phyloP scores from a whole-genome alignment of 2,797 vertebrate genomes.

The Taeniopygia guttata region DNA sequence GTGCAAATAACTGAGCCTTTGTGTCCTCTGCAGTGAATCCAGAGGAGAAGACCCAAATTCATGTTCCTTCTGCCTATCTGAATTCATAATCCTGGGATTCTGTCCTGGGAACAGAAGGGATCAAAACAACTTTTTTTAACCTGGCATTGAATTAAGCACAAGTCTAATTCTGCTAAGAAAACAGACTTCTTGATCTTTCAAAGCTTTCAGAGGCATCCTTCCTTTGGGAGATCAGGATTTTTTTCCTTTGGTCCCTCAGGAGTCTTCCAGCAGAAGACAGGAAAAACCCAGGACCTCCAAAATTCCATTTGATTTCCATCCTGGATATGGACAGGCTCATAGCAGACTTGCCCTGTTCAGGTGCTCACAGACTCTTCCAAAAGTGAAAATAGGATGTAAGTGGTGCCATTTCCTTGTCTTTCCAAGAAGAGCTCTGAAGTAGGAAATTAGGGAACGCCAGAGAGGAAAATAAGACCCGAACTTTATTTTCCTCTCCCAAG shows the following conservation, averaged over 20 bases:
- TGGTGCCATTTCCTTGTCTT: neutral
- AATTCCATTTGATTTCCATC: neutral
- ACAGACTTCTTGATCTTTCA: neutral
- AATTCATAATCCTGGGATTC: neutral
- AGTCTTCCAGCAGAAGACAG: neutral
- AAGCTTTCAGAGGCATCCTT: neutral
- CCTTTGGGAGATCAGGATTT: neutral
- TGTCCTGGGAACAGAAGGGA: neutral
- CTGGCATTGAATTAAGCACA: neutral
- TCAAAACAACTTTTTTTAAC: neutral
- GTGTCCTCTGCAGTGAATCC: neutral
- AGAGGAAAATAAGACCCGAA: neutral
- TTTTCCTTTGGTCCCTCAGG: neutral
- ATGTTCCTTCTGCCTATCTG: neutral
- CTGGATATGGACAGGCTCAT: neutral
- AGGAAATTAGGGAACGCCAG: neutral
- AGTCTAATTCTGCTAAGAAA: neutral
- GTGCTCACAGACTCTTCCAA: neutral
- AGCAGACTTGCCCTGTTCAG: neutral
- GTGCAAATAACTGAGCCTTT: neutral
- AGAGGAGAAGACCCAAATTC: neutral
- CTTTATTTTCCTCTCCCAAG: neutral
- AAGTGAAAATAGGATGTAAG: neutral
- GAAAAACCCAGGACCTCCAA: neutral
- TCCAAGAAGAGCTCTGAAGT: neutral